phyloP scores from a whole-genome alignment of 1,140 invertebrate species.

The Batillaria attramentaria region DNA sequence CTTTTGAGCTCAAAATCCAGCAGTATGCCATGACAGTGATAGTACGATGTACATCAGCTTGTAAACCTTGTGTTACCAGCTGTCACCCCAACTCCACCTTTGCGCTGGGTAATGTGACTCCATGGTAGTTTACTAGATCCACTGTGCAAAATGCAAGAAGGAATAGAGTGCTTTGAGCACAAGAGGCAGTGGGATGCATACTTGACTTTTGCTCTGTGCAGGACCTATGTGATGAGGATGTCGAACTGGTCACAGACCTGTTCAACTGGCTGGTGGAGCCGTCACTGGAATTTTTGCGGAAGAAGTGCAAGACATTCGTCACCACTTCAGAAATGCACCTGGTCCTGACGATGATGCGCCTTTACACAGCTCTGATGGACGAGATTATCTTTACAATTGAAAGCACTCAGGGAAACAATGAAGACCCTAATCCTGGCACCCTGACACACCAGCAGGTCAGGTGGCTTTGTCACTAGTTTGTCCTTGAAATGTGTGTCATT shows the following conservation, averaged over 20 bases:
- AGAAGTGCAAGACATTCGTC: constrained; percentile 82
- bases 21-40: background rate
- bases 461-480: background rate
- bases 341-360: constrained; percentile 65
- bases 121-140: background rate
- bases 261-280: constrained; percentile 72
- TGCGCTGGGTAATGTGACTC: background rate
- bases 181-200: too few relatives aligned
- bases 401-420: constrained; percentile 29
- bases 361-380: constrained; percentile 69
- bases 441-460: constrained; percentile 64
- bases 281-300: constrained; percentile 68
- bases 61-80: background rate
- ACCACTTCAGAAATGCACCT: constrained; percentile 87
- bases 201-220: background rate
- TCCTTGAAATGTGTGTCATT: background rate
- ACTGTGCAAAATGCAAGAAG: background rate
- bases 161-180: background rate
- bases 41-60: background rate
- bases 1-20: too few relatives aligned
- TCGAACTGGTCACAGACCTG: constrained; percentile 49
- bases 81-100: background rate
- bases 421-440: background rate
- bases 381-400: constrained; percentile 58
- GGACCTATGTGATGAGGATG: constrained; percentile 49